Conservation (phyloP, 2,113 vertebrate species). For the Pholis gunnellus region DNA sequence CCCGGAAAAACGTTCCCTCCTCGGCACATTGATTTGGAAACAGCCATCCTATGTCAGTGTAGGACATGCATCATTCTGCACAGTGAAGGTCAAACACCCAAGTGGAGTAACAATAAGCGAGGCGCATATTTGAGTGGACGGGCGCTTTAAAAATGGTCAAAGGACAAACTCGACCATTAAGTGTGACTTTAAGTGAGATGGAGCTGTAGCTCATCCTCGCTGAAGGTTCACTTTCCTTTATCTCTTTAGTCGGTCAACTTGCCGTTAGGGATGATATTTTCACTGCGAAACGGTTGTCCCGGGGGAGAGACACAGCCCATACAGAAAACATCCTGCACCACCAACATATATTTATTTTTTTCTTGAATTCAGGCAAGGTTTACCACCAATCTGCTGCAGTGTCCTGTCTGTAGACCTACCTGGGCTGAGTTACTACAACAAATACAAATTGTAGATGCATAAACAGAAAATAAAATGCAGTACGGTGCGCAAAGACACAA, state of each 20-base stretch:
- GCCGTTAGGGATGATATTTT: constrained; percentile 56
- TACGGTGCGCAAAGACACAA: constrained; percentile 21
- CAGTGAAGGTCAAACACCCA: constrained; percentile 14
- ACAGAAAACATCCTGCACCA: constrained; percentile 9
- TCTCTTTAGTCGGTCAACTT: constrained; percentile 54
- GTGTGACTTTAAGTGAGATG: constrained; percentile 46
- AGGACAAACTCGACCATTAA: constrained; percentile 47
- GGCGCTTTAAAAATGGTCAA: constrained; percentile 7
- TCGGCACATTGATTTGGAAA: constrained; percentile 1
- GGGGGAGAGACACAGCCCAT: constrained; percentile 36
- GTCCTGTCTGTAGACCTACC: constrained; percentile 14
- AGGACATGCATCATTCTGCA: background rate
- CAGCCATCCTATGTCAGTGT: background rate
- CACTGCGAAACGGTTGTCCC: constrained; percentile 51
- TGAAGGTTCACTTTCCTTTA: constrained; percentile 61
- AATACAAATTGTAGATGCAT: background rate
- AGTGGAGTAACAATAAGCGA: constrained; percentile 18
- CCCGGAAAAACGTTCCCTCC: background rate
- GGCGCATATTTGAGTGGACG: background rate
- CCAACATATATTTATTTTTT: constrained; percentile 44
- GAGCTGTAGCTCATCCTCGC: constrained; percentile 47
- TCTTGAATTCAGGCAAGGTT: constrained; percentile 49
- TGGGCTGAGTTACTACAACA: background rate
- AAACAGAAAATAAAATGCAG: constrained; percentile 17
- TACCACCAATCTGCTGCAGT: constrained; percentile 17